These are phyloP conservation scores for Marcusenius ussheri DNA, from an alignment of 2,113 vertebrate genomes.

Conservation along the genomic window DNA sequence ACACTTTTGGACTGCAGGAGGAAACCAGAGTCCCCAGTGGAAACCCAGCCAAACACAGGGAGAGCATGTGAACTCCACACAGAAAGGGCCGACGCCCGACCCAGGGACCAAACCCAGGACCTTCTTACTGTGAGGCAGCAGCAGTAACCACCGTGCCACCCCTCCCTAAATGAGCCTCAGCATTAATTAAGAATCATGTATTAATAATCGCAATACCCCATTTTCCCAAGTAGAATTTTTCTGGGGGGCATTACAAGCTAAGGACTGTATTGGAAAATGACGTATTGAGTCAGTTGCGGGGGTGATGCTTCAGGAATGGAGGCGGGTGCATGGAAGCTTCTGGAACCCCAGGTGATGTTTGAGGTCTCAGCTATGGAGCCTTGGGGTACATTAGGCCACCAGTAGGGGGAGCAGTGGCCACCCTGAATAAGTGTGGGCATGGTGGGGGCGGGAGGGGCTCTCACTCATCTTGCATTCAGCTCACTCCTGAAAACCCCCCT, in stretches of 20 bases:
- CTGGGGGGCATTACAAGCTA: background rate
- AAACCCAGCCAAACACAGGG: no score
- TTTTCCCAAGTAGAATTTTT: background rate
- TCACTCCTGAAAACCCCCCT: conserved; percentile 30
- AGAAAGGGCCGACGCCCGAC: no score
- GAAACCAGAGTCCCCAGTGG: no score
- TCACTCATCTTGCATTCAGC: conserved; percentile 44
- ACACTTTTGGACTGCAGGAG: no score
- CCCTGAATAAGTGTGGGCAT: background rate
- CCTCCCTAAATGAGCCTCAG: no score
- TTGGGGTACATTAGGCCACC: background rate
- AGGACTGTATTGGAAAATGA: no score
- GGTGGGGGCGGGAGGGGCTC: background rate
- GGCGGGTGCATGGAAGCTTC: background rate
- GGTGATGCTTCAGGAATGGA: background rate
- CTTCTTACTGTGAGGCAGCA: no score
- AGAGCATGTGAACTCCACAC: no score
- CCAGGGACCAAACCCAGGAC: no score
- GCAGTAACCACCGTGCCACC: background rate
- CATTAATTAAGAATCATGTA: background rate
- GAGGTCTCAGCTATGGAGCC: background rate
- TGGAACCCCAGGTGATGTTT: background rate
- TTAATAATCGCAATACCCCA: background rate
- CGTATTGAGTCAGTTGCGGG: background rate
- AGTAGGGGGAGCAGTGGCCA: background rate